Evolutionary conservation across 1,140 invertebrate species (phyloP).

Genomic region (Drosophila dunni): DNA sequence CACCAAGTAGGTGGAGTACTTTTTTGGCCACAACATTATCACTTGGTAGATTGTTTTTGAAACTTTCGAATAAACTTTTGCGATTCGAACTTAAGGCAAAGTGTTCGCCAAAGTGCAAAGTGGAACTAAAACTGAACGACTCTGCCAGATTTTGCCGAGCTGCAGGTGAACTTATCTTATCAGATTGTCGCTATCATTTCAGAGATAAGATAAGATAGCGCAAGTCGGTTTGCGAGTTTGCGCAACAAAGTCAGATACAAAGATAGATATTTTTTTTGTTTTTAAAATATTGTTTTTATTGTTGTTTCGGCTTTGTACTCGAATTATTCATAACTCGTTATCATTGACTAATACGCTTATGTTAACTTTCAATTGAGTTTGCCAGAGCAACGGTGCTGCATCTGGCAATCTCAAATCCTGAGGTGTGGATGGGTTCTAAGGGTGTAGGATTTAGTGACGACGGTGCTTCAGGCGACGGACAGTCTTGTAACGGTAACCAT

Average conservation of each 20-base stretch:
- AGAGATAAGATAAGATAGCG: slow-evolving; percentile 57
- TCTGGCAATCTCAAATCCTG: slow-evolving; percentile 61
- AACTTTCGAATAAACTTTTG: slow-evolving; percentile 44
- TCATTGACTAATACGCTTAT: slow-evolving; percentile 79
- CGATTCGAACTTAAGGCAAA: slow-evolving; percentile 46
- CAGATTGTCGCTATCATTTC: slow-evolving; percentile 27
- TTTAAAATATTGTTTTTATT: slow-evolving; percentile 60
- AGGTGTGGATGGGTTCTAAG: slow-evolving; percentile 27
- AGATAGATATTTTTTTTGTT: slow-evolving; percentile 32
- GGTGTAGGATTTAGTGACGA: slow-evolving; percentile 58
- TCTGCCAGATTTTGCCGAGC: slow-evolving; percentile 52
- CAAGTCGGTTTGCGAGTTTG: slow-evolving; percentile 12
- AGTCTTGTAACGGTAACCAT: slow-evolving; percentile 83
- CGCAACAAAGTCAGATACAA: slow-evolving; percentile 20
- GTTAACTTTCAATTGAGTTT: slow-evolving; percentile 62
- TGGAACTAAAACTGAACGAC: slow-evolving; percentile 67
- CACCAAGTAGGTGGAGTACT: slow-evolving; percentile 77
- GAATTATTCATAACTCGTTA: slow-evolving; percentile 68
- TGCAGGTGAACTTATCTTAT: slow-evolving; percentile 69
- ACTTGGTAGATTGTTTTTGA: slow-evolving; percentile 36
- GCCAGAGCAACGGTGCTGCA: slow-evolving; percentile 20
- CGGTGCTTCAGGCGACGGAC: slow-evolving; percentile 75
- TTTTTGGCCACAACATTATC: slow-evolving; percentile 79
- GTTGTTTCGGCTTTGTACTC: slow-evolving; percentile 74
- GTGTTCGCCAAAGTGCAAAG: slow-evolving; percentile 65